A percentile compares a stretch with the other conserved stretches of the same genome.
Conservation (phyloP, 1,140 invertebrate species). For the Hesperophylax magnus region DNA sequence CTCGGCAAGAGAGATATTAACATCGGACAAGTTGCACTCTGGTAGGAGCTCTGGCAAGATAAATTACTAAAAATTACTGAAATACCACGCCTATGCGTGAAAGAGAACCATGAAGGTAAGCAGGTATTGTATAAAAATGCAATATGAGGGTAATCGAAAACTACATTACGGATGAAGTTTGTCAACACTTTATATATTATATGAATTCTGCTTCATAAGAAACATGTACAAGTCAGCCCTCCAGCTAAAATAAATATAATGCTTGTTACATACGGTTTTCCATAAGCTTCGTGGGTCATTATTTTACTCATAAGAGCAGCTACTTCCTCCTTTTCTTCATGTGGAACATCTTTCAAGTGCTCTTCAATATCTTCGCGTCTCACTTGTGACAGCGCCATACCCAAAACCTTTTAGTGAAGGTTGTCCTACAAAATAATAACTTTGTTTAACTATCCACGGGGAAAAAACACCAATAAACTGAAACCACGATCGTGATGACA, state of each 20-base stretch:
- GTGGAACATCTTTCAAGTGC: constrained; percentile 57
- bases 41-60: too few relatives aligned
- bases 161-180: background rate
- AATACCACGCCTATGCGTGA: too few relatives aligned
- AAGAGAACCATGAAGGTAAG: too few relatives aligned
- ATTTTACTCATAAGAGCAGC: constrained; percentile 63
- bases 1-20: too few relatives aligned
- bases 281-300: constrained; percentile 67
- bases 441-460: too few relatives aligned
- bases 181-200: background rate
- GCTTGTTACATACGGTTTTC: constrained; percentile 61
- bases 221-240: background rate
- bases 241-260: background rate
- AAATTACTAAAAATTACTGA: too few relatives aligned
- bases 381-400: background rate
- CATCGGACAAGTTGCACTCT: too few relatives aligned
- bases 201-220: background rate
- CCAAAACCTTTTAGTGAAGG: background rate
- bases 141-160: background rate
- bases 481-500: too few relatives aligned
- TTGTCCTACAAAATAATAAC: too few relatives aligned
- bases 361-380: background rate
- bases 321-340: constrained; percentile 62
- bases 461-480: too few relatives aligned
- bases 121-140: too few relatives aligned